A percentile compares a stretch with the other conserved stretches of the same genome.
These are phyloP conservation scores for Sarcophaga peregrina DNA, from an alignment of 1,140 invertebrate genomes.

Conservation along the genomic window DNA sequence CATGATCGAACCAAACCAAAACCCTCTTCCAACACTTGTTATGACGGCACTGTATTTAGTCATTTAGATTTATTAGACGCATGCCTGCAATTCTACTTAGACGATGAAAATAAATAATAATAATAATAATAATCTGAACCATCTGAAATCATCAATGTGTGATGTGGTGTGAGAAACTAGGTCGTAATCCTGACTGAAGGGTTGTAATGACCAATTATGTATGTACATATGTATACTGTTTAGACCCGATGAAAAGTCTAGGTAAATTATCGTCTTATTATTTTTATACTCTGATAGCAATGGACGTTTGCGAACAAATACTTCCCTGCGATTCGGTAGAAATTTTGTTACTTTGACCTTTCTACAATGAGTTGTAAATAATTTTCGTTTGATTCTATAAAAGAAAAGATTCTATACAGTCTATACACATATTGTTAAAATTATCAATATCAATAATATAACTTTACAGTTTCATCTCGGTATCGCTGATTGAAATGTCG, in stretches of 20 bases:
- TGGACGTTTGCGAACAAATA: background rate
- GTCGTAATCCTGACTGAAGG: too few species aligned
- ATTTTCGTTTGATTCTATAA: background rate
- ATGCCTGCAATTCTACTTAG: too few species aligned
- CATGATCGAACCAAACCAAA: too few species aligned
- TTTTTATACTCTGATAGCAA: background rate
- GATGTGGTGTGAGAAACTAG: too few species aligned
- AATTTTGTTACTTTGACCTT: background rate
- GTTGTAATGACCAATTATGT: too few species aligned
- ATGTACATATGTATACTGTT: too few species aligned
- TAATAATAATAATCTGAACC: too few species aligned
- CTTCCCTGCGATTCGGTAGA: background rate
- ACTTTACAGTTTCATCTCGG: background rate
- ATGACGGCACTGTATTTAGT: too few species aligned
- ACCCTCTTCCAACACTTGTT: too few species aligned
- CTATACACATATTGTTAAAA: slow-evolving; percentile 5
- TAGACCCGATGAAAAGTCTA: slow-evolving; percentile 7
- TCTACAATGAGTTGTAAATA: background rate
- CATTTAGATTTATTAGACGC: too few species aligned
- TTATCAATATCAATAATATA: background rate
- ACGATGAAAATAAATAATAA: too few species aligned
- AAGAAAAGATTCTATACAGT: background rate
- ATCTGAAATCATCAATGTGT: too few species aligned
- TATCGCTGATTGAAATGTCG: background rate
- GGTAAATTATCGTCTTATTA: slow-evolving; percentile 27